Evolutionary conservation across 2,888 invertebrate species (phyloP), one percentile per base, ranked within the genome.

Genomic region (Meloe dianella): DNA sequence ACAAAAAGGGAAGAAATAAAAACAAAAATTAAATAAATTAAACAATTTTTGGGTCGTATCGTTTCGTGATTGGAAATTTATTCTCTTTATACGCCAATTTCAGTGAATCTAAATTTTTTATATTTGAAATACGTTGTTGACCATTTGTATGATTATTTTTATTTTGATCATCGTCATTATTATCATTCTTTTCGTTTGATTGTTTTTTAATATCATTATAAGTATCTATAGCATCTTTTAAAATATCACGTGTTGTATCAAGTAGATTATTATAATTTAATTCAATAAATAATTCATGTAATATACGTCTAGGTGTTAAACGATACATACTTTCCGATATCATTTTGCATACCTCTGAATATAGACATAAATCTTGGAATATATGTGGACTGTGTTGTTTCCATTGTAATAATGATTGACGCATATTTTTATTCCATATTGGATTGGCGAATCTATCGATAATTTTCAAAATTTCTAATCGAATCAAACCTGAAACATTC

Each of bases 281-380:
- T 79, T 97, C 97, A 61, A 95, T 87, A 84, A 98, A 98, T 41
- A 98, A 86, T 83, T 98, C 98, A 82, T 98, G 97, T 32, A 98
- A 86, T 83, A 97, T 95, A 64, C 96, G 88, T 12, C 97, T 87
- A 2, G 95, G 91, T 69, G 89, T 89, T 79, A 96, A 86, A 79
- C 95, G 89, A 83, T 95, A 96, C 56, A 92, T 91, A 81, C 91
- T 92, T 63, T 89, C 88, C 0, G 93, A 90, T 64, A 97, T 85
- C 65, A 94, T 86, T 69, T 89, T 90, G 81, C 94, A 92, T 14
- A 96, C 91, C 83, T 98, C 97, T 0, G 96, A 96, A 85, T 96
- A 98, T 20, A 97, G 88, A 83, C 98, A 98, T 67, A 94, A 86
- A 80, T 95, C 95, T 84, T 94, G 90, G 84, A 93, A 93, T 70